Conservation (phyloP, 2,797 vertebrate genomes). For the Megalops cyprinoides region DNA sequence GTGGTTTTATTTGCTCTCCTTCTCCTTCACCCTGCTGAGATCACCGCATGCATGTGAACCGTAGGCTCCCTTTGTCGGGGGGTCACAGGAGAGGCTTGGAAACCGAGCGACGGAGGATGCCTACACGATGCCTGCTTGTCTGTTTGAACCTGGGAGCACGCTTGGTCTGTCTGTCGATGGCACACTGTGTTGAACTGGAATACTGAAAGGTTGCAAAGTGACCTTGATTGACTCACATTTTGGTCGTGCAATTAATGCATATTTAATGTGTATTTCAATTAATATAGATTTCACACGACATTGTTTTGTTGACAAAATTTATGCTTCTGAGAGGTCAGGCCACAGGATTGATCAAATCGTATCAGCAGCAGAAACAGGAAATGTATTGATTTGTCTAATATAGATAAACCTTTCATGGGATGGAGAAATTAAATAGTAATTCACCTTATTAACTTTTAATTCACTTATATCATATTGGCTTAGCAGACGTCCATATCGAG, state of each 20-base stretch:
- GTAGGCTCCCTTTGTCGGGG: not conserved
- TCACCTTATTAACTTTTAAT: too few species aligned
- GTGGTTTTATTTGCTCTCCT: slow-evolving; percentile 45
- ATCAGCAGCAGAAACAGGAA: not conserved
- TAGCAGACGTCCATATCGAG: too few species aligned
- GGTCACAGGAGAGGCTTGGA: not conserved
- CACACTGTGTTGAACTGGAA: not conserved
- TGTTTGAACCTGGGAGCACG: not conserved
- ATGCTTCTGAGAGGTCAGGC: not conserved
- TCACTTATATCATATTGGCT: too few species aligned
- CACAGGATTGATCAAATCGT: not conserved
- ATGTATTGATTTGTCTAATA: slow-evolving; percentile 3
- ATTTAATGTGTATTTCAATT: not conserved
- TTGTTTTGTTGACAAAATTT: not conserved
- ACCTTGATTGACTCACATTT: not conserved
- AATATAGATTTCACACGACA: not conserved
- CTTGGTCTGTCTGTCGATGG: not conserved
- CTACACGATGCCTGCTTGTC: too few species aligned
- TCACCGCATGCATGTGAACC: not conserved
- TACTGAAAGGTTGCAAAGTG: not conserved
- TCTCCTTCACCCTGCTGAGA: not conserved
- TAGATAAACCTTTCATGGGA: not conserved
- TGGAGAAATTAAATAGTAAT: not conserved
- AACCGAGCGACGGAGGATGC: too few species aligned
- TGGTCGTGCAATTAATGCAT: not conserved